A percentile compares a stretch with the other conserved stretches of the same genome.
Evolutionary conservation across 2,888 invertebrate species (phyloP).

Genomic region (Rhagonycha fulva): DNA sequence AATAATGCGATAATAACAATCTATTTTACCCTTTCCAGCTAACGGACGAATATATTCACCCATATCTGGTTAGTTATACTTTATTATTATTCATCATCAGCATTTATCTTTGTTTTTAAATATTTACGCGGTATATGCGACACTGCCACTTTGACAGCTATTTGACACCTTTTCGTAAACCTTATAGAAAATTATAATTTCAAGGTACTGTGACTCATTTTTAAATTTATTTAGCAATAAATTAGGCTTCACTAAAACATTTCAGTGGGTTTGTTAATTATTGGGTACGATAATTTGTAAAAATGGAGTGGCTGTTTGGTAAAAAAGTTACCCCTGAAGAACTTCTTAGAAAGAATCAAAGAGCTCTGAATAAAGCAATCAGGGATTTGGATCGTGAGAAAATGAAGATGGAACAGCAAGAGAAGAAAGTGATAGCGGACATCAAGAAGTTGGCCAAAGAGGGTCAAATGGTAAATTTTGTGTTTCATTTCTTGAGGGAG

Average conservation of each 20-base stretch:
- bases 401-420: constrained; percentile 96
- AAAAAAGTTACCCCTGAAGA: constrained; percentile 96
- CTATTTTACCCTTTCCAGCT: too few species aligned
- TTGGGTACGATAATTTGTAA: constrained; percentile 26
- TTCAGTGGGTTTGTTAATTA: background rate
- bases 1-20: too few species aligned
- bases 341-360: constrained; percentile 96
- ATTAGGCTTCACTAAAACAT: background rate
- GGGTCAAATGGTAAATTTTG: constrained; percentile 86
- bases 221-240: background rate
- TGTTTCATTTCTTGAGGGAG: background rate
- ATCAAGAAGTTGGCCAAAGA: constrained; percentile 99
- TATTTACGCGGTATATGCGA: background rate
- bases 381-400: constrained; percentile 94
- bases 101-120: background rate
- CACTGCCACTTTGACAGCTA: background rate
- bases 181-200: background rate
- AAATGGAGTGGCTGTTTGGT: constrained; percentile 95
- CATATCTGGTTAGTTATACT: too few species aligned
- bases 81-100: too few species aligned
- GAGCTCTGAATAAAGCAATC: constrained; percentile 97
- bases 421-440: constrained; percentile 97
- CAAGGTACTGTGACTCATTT: background rate
- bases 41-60: too few species aligned
- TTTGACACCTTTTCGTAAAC: background rate